These are phyloP conservation scores for Mormyrus hasselquistii DNA, from an alignment of 2,797 vertebrate genomes.

Conservation along the genomic window DNA sequence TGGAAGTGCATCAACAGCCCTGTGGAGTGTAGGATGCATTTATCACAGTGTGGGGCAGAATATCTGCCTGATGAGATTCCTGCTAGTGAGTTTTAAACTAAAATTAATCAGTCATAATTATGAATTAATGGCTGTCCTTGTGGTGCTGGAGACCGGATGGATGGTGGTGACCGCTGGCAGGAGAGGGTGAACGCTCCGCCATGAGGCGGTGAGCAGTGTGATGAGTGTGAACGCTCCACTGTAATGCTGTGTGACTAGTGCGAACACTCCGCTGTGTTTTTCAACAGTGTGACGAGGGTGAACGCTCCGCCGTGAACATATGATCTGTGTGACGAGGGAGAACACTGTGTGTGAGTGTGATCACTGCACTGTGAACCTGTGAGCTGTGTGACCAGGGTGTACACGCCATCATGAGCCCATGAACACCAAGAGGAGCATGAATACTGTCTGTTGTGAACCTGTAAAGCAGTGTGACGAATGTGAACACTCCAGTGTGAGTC, in stretches of 20 bases:
- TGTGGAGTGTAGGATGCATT: background rate
- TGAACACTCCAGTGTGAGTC: background rate
- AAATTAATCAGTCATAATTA: conserved; percentile 3
- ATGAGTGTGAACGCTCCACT: background rate
- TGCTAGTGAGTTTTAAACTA: background rate
- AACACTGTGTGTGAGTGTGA: background rate
- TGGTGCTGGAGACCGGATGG: background rate
- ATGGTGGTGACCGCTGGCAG: background rate
- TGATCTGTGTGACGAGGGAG: background rate
- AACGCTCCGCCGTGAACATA: background rate
- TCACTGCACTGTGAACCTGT: background rate
- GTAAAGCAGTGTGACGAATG: background rate
- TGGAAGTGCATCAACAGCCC: background rate
- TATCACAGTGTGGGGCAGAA: background rate
- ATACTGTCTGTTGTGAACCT: background rate
- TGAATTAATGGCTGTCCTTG: background rate
- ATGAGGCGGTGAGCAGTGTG: background rate
- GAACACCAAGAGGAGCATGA: background rate
- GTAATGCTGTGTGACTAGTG: background rate
- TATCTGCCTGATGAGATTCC: background rate
- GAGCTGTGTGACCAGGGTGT: background rate
- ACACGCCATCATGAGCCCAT: background rate
- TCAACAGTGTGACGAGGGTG: background rate
- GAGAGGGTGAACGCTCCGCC: background rate
- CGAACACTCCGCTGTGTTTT: background rate